A percentile compares a stretch with the other conserved stretches of the same genome.
Conservation (phyloP, 1,140 invertebrate species). For the Spodoptera frugiperda region DNA sequence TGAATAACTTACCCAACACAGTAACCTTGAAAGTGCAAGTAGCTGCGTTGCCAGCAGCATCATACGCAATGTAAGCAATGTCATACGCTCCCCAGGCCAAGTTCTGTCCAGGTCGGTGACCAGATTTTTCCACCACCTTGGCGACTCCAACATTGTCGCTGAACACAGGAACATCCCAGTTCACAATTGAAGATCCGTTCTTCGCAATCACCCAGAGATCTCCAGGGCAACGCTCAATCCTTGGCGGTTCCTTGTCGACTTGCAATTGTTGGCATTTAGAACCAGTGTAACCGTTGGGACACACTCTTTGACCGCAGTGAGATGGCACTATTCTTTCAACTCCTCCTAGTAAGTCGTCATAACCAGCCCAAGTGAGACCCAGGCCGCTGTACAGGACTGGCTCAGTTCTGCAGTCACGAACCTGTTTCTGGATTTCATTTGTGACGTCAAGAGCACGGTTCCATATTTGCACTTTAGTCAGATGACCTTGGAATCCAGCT, state of each 20-base stretch:
- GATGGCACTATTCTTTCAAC: slow-evolving; percentile 97
- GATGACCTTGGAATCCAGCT: slow-evolving; percentile 96
- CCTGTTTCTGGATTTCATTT: slow-evolving; percentile 97
- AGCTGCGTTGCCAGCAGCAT: slow-evolving; percentile 96
- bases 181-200: slow-evolving; percentile 96
- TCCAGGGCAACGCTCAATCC: slow-evolving; percentile 95
- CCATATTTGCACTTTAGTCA: slow-evolving; percentile 98
- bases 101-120: slow-evolving; percentile 95
- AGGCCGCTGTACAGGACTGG: slow-evolving; percentile 95
- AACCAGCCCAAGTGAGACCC: slow-evolving; percentile 96
- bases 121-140: slow-evolving; percentile 93
- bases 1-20: slow-evolving; percentile 91
- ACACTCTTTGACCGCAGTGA: slow-evolving; percentile 94
- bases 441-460: slow-evolving; percentile 95
- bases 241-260: slow-evolving; percentile 94
- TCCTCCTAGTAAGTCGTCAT: slow-evolving; percentile 95
- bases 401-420: slow-evolving; percentile 95
- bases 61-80: slow-evolving; percentile 97
- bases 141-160: slow-evolving; percentile 94
- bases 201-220: slow-evolving; percentile 97
- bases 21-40: slow-evolving; percentile 98
- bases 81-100: slow-evolving; percentile 97
- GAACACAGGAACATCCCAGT: slow-evolving; percentile 98
- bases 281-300: slow-evolving; percentile 94
- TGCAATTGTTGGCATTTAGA: slow-evolving; percentile 93